A percentile compares a stretch with the other conserved stretches of the same genome.
Conservation (phyloP, 2,888 invertebrate species). For the Dolichopus griseipennis region DNA sequence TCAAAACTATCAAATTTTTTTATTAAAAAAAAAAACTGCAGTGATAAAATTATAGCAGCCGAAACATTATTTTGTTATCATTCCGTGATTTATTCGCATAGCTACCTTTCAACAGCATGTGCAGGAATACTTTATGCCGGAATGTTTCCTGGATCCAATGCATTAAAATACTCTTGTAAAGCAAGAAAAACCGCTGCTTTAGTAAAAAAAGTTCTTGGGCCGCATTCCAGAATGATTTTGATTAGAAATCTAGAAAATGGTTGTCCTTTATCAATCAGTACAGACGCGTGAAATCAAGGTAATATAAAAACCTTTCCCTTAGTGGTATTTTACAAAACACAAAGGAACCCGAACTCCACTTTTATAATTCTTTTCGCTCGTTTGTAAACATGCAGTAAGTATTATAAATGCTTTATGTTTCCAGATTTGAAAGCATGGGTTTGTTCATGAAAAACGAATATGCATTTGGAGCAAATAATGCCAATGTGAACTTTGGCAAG, state of each 20-base stretch:
- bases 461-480: not conserved
- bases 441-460: not conserved
- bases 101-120: not conserved
- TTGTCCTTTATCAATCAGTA: slow-evolving; percentile 7
- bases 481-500: not conserved
- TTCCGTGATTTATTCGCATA: not conserved
- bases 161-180: not conserved
- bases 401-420: not conserved
- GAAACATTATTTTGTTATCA: not conserved
- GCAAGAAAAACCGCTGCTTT: not conserved
- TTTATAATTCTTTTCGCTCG: not conserved
- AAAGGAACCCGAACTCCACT: not conserved
- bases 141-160: not conserved
- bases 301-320: slow-evolving; percentile 7
- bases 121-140: not conserved
- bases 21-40: not conserved
- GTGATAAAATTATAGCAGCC: too few species aligned
- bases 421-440: not conserved
- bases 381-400: not conserved
- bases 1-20: not conserved
- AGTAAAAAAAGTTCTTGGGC: not conserved
- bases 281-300: slow-evolving; percentile 9
- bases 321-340: not conserved
- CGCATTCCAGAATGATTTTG: not conserved
- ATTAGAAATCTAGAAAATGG: not conserved